Percentiles rank a stretch among this genome's conserved stretches.
Conservation (phyloP, 2,888 invertebrate genomes). For the Pharmacophagus antenor region DNA sequence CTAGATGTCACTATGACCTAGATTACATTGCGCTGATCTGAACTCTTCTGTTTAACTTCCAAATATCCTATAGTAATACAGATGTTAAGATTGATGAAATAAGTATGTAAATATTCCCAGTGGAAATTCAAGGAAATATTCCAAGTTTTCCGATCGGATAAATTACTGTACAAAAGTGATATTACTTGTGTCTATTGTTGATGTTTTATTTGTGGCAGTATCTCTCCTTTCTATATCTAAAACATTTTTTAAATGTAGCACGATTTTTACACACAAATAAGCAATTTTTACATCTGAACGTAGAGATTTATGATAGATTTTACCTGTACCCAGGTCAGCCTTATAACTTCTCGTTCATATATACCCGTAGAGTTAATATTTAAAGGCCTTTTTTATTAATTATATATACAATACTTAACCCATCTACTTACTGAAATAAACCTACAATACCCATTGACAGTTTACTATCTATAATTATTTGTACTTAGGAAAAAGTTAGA, state of each 20-base stretch:
- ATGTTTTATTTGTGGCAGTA: no score
- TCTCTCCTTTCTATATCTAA: no score
- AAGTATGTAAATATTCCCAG: no score
- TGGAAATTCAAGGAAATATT: no score
- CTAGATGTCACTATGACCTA: background rate
- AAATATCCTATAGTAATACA: background rate
- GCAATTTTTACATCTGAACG: no score
- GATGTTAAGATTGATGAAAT: no score
- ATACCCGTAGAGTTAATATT: slow-evolving; percentile 8
- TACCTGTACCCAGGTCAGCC: background rate
- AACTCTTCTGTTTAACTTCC: background rate
- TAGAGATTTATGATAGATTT: no score
- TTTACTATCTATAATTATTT: background rate
- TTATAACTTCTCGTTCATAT: background rate
- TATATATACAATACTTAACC: slow-evolving; percentile 1
- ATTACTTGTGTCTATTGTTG: no score
- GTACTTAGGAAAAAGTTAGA: slow-evolving; percentile 14
- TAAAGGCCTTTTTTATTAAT: background rate
- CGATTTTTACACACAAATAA: no score
- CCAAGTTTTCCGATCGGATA: background rate
- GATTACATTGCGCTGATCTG: background rate
- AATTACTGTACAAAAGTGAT: no score
- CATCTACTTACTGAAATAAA: slow-evolving; percentile 6
- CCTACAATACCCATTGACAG: background rate
- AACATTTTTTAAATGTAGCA: no score